A percentile compares a stretch with the other conserved stretches of the same genome.
phyloP scores from a whole-genome alignment of 2,888 invertebrate genomes.

The Strigamia crassipes region DNA sequence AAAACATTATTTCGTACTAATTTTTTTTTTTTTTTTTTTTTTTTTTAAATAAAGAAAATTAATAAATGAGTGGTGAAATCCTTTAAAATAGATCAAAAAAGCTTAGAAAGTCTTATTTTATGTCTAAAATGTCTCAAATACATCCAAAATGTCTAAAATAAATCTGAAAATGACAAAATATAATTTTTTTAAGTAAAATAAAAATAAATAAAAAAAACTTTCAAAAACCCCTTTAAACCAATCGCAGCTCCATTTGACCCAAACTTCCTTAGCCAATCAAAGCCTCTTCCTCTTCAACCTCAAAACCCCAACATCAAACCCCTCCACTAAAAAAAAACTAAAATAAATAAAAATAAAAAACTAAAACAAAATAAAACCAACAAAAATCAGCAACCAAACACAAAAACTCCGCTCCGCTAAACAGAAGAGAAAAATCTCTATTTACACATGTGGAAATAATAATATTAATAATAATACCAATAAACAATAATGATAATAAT shows the following conservation, averaged over 20 bases:
- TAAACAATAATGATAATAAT: not conserved
- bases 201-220: not conserved
- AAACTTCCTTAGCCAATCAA: not conserved
- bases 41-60: no score
- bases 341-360: not conserved
- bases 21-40: no score
- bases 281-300: not conserved
- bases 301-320: not conserved
- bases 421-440: not conserved
- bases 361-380: not conserved
- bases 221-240: not conserved
- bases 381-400: not conserved
- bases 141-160: no score
- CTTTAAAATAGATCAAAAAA: no score
- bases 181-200: not conserved
- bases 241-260: not conserved
- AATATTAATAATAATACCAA: no score
- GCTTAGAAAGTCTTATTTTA: no score
- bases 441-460: not conserved
- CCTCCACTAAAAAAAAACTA: not conserved
- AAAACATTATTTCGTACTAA: no score
- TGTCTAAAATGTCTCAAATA: no score
- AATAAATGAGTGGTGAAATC: no score
- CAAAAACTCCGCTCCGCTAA: not conserved
- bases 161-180: not conserved